Base-by-base conservation (phyloP, 1,140 invertebrate genomes). In the Ctenoplectra terminalis region DNA sequence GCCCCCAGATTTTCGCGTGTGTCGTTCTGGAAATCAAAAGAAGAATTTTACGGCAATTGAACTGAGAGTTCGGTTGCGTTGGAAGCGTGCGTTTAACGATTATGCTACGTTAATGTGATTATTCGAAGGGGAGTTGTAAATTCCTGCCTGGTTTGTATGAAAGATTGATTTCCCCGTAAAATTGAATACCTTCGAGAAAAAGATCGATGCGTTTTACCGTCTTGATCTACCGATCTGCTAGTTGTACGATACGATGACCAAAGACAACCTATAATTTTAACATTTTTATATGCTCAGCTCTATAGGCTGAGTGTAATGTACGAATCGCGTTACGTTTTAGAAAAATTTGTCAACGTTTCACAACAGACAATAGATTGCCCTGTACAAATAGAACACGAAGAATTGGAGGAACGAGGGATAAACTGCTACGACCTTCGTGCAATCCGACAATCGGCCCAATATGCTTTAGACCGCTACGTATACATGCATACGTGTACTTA, bases 361-460 rank as follows among this genome's bases (percentile, higher is more conserved):
- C 15, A 0, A 4, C 17, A 34, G 31, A 34, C 20, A 61, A 61
- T 61, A 61, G 20, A 61, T 61, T 9, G 31, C 3, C 8, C 4
- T 29, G 29, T 61, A 61, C 23, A 31, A 34, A 61, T 61, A 61
- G 58, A 61, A 60, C 17, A 60, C 8, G 58, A 60, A 20, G 60
- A n/a, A 63, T 63, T n/a, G 34, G 43, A 66, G 63, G 23, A 66
- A 66, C 29, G 34, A 26, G 37, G 15, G 26, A 43, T 66, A 66
- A 66, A 66, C 31, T 34, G 31, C 9, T 40, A 61, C 88, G 85
- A 81, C 87, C 80, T 89, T 73, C 73, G 80, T 34, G 84, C 85
- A 91, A 91, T 90, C 89, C 88, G 90, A 66, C 90, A 91, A 92
- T 91, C 83, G 84, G 81, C 75, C 71, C 64, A 37, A 67, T 72